These are phyloP conservation scores for Ctenodactylus gundi DNA, from an alignment of 2,113 vertebrate species.

Conservation along the genomic window DNA sequence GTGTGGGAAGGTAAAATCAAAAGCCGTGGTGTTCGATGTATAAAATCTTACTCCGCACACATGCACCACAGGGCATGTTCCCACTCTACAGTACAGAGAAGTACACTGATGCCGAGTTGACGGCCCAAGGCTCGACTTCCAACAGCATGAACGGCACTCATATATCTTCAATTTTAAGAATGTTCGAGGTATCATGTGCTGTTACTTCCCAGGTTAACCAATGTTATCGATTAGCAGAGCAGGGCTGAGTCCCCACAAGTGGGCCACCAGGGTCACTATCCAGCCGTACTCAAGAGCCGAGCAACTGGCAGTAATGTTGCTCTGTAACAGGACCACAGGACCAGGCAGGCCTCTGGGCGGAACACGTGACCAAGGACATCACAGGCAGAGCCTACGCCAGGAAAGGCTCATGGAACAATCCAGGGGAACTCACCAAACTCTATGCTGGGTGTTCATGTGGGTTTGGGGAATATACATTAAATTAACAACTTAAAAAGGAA, in stretches of 20 bases:
- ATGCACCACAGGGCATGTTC: background rate
- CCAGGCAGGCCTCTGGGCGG: too few species aligned
- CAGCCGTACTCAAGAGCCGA: too few species aligned
- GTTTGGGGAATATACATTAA: background rate
- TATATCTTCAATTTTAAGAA: background rate
- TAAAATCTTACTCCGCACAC: background rate
- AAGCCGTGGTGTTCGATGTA: background rate
- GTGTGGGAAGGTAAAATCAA: background rate
- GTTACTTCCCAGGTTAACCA: background rate
- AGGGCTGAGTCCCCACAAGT: too few species aligned
- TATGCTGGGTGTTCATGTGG: background rate
- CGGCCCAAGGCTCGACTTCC: too few species aligned
- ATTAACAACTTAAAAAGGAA: background rate
- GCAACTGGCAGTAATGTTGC: too few species aligned
- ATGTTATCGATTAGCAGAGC: background rate
- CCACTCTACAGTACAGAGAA: too few species aligned
- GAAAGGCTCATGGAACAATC: background rate
- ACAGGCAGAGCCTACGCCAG: background rate
- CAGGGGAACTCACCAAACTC: fast-evolving
- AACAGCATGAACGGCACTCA: too few species aligned
- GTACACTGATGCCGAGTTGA: too few species aligned
- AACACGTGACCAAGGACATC: background rate
- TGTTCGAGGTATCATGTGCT: background rate
- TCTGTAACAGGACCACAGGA: too few species aligned
- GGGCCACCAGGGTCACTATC: too few species aligned